phyloP scores from a whole-genome alignment of 2,113 vertebrate species.

The Psittacara wagleri region DNA sequence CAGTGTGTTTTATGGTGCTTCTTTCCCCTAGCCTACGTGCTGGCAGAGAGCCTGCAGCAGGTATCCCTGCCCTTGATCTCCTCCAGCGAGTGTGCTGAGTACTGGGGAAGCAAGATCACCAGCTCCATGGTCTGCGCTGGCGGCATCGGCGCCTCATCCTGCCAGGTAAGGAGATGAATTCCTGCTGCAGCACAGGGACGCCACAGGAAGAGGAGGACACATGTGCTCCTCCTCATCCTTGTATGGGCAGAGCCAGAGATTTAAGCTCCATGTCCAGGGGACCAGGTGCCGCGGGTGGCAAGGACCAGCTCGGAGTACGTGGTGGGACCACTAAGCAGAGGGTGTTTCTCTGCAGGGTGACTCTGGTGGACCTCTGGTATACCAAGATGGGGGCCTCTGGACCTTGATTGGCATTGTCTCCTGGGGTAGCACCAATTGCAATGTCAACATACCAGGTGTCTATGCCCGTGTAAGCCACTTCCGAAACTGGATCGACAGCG shows the following conservation, averaged over 20 bases:
- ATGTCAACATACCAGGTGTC: accelerated
- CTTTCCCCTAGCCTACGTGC: background rate
- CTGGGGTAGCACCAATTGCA: constrained; percentile 27
- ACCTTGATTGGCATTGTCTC: constrained; percentile 28
- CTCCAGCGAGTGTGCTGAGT: background rate
- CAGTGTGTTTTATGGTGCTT: accelerated
- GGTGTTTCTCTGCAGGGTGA: background rate
- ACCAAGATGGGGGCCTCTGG: background rate
- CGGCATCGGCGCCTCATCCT: background rate
- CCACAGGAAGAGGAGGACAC: background rate
- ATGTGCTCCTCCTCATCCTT: background rate
- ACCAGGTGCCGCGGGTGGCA: background rate
- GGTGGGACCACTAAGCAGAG: background rate
- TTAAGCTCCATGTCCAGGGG: accelerated
- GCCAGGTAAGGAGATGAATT: background rate
- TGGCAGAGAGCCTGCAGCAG: background rate
- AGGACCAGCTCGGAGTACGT: background rate
- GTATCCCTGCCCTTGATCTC: constrained; percentile 13
- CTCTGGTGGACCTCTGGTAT: constrained; percentile 38
- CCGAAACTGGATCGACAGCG: background rate
- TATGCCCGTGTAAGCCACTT: constrained; percentile 26
- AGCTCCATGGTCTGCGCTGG: constrained; percentile 16
- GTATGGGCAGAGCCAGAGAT: accelerated
- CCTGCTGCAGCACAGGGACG: background rate
- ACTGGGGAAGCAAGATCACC: constrained; percentile 38